Evolutionary conservation across 2,888 invertebrate genomes (phyloP).

Genomic region (Lithophane socia): DNA sequence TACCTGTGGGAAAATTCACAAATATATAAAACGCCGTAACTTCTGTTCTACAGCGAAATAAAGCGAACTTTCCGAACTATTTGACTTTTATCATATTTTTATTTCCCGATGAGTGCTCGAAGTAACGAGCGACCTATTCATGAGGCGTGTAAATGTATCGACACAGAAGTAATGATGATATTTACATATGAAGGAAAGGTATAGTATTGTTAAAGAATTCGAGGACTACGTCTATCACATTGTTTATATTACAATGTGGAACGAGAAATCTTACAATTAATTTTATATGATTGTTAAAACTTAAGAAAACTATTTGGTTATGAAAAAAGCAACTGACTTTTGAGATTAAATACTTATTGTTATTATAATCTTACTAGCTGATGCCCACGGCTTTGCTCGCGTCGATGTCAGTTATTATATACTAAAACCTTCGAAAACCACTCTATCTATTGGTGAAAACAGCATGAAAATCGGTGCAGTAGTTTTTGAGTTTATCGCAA

Average conservation of each 20-base stretch:
- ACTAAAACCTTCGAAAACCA: no score
- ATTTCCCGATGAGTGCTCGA: neutral
- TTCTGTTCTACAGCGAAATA: neutral
- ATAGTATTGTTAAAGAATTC: neutral
- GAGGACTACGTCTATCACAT: neutral
- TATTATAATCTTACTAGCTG: neutral
- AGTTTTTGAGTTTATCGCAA: no score
- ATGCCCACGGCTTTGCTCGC: no score
- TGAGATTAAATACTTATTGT: no score
- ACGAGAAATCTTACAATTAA: neutral
- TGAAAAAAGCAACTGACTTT: neutral
- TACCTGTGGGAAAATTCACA: neutral
- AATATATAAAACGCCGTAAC: neutral
- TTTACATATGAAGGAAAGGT: neutral
- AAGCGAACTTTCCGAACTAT: neutral
- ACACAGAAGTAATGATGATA: neutral
- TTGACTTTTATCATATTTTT: slow-evolving; percentile 7
- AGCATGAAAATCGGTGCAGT: no score
- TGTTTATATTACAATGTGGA: neutral
- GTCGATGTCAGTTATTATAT: no score
- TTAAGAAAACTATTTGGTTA: neutral
- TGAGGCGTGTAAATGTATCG: neutral
- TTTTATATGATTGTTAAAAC: neutral
- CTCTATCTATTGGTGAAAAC: no score
- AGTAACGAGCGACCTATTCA: slow-evolving; percentile 6